phyloP scores from a whole-genome alignment of 2,797 vertebrate genomes.

The Poecilia gillii region DNA sequence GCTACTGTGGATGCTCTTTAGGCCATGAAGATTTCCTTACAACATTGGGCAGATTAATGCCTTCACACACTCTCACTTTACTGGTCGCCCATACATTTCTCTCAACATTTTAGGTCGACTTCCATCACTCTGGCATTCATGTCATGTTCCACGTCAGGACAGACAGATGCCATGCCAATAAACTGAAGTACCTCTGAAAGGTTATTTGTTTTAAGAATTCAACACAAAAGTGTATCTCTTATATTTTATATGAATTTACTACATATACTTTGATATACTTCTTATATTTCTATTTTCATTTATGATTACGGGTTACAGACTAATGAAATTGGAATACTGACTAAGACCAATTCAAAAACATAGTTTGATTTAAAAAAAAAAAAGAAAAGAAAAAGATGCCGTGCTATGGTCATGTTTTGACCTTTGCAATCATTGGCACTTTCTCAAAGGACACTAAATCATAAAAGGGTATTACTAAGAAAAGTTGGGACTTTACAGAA shows the following conservation, averaged over 20 bases:
- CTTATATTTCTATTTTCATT: not conserved
- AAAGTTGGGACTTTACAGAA: not conserved
- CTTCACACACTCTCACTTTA: not conserved
- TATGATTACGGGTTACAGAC: not conserved
- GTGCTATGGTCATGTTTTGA: not conserved
- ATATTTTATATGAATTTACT: not conserved
- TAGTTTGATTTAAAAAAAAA: not conserved
- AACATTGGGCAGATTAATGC: not conserved
- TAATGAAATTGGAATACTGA: not conserved
- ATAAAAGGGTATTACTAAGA: not conserved
- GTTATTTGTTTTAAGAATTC: not conserved
- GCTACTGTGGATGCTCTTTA: not conserved
- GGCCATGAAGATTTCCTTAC: not conserved
- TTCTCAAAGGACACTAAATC: not conserved
- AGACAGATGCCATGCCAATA: not conserved
- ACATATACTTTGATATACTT: not conserved
- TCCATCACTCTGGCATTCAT: not conserved
- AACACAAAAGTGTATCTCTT: not conserved
- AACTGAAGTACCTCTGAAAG: not conserved
- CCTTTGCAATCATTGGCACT: not conserved
- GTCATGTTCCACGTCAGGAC: not conserved
- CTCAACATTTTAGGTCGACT: not conserved
- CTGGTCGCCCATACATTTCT: not conserved
- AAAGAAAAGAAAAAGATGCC: not conserved
- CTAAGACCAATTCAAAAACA: not conserved